phyloP scores from a whole-genome alignment of 1,140 invertebrate genomes.

The Drosophila varians region DNA sequence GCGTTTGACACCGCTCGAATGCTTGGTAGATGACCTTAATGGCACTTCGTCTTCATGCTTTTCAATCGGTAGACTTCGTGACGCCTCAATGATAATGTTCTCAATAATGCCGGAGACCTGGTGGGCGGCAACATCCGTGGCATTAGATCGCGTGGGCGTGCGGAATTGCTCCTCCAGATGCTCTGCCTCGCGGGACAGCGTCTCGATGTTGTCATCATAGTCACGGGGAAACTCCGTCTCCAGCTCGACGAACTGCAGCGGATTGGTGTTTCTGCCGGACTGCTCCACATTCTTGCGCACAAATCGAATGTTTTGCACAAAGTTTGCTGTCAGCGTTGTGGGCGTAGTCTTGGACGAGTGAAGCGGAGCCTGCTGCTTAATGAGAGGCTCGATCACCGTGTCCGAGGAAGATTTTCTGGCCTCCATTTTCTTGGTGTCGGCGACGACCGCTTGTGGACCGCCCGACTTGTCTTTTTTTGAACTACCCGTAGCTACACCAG shows the following conservation, averaged over 20 bases:
- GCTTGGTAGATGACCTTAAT: conserved; percentile 62
- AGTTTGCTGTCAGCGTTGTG: conserved; percentile 54
- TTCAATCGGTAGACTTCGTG: conserved; percentile 57
- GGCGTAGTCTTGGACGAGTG: conserved; percentile 64
- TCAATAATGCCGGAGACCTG: conserved; percentile 70
- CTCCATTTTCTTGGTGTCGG: conserved; percentile 63
- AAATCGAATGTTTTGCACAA: conserved; percentile 74
- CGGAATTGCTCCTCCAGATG: conserved; percentile 82
- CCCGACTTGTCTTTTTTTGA: conserved; percentile 59
- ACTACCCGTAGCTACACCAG: conserved; percentile 55
- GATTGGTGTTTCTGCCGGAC: conserved; percentile 66
- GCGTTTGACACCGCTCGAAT: conserved; percentile 62
- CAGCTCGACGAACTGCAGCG: conserved; percentile 74
- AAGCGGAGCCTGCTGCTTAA: conserved; percentile 57
- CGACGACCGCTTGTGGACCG: conserved; percentile 33
- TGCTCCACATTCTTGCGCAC: conserved; percentile 79
- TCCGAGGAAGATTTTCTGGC: conserved; percentile 68
- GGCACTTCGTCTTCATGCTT: conserved; percentile 58
- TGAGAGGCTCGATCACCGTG: conserved; percentile 62
- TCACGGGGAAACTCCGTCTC: conserved; percentile 83
- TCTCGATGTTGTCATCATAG: conserved; percentile 83
- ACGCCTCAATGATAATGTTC: conserved; percentile 66
- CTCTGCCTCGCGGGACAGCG: conserved; percentile 82
- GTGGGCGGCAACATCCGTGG: conserved; percentile 52
- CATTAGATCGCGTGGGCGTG: conserved; percentile 71